A percentile compares a stretch with the other conserved stretches of the same genome.
Conservation (phyloP, 2,888 invertebrate species). For the Phalera bucephala region DNA sequence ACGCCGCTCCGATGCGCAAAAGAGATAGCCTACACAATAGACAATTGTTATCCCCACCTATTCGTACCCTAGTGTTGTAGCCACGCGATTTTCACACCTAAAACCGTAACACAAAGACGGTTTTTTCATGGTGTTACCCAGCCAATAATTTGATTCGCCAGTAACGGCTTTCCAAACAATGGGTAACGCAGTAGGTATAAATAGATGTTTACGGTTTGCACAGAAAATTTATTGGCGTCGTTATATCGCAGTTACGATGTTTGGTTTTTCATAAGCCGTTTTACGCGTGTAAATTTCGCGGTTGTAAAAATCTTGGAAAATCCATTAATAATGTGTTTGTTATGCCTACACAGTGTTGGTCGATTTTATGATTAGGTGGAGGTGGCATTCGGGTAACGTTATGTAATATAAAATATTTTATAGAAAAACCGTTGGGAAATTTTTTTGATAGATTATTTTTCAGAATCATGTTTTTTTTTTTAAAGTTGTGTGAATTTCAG, state of each 20-base stretch:
- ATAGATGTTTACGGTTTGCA: conserved; percentile 43
- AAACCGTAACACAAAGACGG: conserved; percentile 28
- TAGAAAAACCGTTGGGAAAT: not conserved
- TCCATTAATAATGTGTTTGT: conserved; percentile 27
- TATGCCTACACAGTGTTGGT: conserved; percentile 25
- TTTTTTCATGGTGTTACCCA: conserved; percentile 41
- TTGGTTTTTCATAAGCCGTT: conserved; percentile 31
- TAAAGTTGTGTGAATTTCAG: too few species aligned
- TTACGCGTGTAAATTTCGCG: conserved; percentile 20
- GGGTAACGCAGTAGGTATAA: conserved; percentile 51
- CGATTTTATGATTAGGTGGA: not conserved
- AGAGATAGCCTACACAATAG: conserved; percentile 80
- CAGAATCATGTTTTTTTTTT: too few species aligned
- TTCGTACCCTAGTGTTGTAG: conserved; percentile 53
- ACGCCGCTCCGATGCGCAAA: conserved; percentile 62
- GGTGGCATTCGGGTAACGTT: not conserved
- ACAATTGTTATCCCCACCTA: conserved; percentile 80
- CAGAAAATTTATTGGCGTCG: conserved; percentile 50
- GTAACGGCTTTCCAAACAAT: conserved; percentile 78
- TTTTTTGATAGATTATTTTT: too few species aligned
- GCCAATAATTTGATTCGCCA: conserved; percentile 78
- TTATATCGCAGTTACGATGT: conserved; percentile 39
- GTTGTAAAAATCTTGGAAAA: conserved; percentile 29
- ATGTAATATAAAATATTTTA: not conserved
- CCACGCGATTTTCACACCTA: conserved; percentile 43